Evolutionary conservation across 2,797 vertebrate genomes (phyloP), one percentile per base, ranked within the genome.

Genomic region (Neomorphus geoffroyi): DNA sequence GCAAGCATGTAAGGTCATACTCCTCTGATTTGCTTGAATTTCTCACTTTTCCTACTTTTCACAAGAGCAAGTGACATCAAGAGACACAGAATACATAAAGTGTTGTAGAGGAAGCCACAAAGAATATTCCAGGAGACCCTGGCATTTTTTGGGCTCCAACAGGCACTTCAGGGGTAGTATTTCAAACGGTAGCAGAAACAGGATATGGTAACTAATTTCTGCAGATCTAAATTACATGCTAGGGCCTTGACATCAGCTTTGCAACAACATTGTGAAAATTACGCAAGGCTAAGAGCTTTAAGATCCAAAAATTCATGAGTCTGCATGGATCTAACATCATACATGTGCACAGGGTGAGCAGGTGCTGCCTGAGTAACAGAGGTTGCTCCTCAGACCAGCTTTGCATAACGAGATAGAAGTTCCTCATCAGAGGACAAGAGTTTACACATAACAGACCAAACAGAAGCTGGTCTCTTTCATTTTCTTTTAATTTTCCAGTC

Each of bases 1-100:
- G 21, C 37, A 35, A 78, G 26, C 46, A 19, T 48, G 26, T 16
- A 57, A 80, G 43, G 39, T 41, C 30, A 16, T 14, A 16, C 1
- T 28, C 10, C 54, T 72, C 18, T 43, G 14, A 32, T 19, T 84
- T 0, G 0, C 16, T 51, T 65, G 21, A 80, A 33, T 15, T n/a
- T 86, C n/a, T 23, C 2, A 22, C 17, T 81, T 80, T 50, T 78
- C n/a, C n/a, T 26, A 43, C 9, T 43, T 79, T 74, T 65, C 83
- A 7, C 18, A 72, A 43, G 66, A 54, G 8, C 14, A 37, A 56
- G 45, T 70, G 41, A 74, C 23, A 18, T 71, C 60, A 51, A 53
- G 23, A 75, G 37, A 11, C 65, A 78, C n/a, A 78, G 10, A 58
- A 58, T 11, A 50, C 11, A 73, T 41, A 48, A 84, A 41, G 8